These are phyloP conservation scores for Corythoichthys haematopterus DNA, from an alignment of 2,113 vertebrate genomes.

Conservation along the genomic window DNA sequence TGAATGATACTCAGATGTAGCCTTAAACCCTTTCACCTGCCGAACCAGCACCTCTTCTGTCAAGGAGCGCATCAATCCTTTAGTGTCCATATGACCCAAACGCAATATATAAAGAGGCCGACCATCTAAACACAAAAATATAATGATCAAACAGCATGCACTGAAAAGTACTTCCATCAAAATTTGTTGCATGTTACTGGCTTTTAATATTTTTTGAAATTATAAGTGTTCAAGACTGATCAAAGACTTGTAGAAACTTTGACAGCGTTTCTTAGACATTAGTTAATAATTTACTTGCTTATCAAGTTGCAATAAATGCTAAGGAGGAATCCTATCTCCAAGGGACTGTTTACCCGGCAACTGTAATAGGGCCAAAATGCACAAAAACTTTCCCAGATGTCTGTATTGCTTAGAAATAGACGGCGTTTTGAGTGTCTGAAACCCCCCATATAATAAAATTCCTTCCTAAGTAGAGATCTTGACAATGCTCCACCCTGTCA, in stretches of 20 bases:
- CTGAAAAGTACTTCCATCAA: neutral
- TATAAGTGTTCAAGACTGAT: constrained; percentile 5
- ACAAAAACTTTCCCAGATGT: no score
- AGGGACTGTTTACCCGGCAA: neutral
- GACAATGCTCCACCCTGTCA: no score
- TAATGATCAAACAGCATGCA: neutral
- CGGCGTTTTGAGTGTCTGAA: no score
- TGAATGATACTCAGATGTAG: neutral
- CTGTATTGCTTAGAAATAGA: no score
- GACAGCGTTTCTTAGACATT: constrained; percentile 24
- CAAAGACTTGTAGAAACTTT: constrained; percentile 2
- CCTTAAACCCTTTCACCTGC: constrained; percentile 72
- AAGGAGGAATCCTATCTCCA: neutral
- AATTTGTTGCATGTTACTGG: neutral
- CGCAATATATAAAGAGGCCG: constrained; percentile 88
- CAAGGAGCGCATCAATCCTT: constrained; percentile 87
- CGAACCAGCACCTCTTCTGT: constrained; percentile 88
- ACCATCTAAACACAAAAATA: constrained; percentile 73
- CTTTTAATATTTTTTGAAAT: neutral
- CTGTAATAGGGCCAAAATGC: no score
- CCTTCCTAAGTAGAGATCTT: no score
- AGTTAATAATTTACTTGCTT: constrained; percentile 44
- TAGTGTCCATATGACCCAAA: constrained; percentile 96
- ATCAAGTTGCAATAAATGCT: constrained; percentile 7
- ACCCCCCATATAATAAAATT: no score